phyloP scores from a whole-genome alignment of 2,797 vertebrate species.

The Bradypus variegatus region DNA sequence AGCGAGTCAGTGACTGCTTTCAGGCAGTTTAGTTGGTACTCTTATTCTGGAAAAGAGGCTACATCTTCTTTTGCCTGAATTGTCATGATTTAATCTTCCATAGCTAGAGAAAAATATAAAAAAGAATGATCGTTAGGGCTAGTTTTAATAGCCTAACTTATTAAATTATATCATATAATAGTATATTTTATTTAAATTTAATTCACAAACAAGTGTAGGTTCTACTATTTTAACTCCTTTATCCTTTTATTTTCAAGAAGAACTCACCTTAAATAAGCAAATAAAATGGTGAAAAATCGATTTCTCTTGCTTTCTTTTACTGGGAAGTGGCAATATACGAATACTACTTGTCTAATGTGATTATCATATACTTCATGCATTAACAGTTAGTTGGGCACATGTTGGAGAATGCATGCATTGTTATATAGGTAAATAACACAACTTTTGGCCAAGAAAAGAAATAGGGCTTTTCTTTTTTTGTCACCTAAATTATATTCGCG shows the following conservation, averaged over 20 bases:
- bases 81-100: conserved; percentile 99
- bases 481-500: conserved; percentile 30
- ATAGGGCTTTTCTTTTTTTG: not conserved
- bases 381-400: not conserved
- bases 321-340: not conserved
- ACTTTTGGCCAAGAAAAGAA: not conserved
- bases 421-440: not conserved
- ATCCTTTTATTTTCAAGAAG: not conserved
- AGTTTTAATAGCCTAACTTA: not conserved
- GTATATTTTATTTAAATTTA: not conserved
- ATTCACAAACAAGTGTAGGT: not conserved
- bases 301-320: conserved; percentile 8
- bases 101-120: conserved; percentile 75
- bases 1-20: conserved; percentile 66
- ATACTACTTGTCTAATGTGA: not conserved
- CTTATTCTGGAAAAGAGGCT: conserved; percentile 60
- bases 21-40: conserved; percentile 70
- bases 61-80: conserved; percentile 61
- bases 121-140: not conserved
- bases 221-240: not conserved
- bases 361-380: not conserved
- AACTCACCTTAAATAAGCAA: not conserved
- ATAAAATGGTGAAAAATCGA: not conserved
- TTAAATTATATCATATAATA: not conserved
- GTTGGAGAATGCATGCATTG: not conserved